Evolutionary conservation across 2,113 vertebrate genomes (phyloP), one percentile per base, ranked within the genome.

Genomic region (Martes martes): DNA sequence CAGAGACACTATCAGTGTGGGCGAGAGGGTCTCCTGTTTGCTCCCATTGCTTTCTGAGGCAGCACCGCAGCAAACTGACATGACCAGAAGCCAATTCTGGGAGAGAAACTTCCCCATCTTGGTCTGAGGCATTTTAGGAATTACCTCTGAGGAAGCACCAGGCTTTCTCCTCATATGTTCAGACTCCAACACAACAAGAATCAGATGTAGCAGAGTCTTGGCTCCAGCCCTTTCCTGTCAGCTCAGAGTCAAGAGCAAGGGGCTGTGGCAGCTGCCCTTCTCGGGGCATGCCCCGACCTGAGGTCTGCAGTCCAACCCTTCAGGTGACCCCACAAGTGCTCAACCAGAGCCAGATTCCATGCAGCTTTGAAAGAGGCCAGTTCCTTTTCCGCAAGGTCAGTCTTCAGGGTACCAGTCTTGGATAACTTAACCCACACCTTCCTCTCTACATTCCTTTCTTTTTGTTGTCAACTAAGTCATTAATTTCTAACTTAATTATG

Each of bases 401-500:
- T n/a, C n/a, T 79, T 91, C 47, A 45, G 31, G 15, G 16, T 23
- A 39, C 14, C n/a, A 7, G 11, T 78, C 4, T 78, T 36, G n/a
- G 8, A 31, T 42, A 80, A 95, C 61, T 80, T 87, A 87, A 79
- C 57, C 13, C 11, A 52, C 21, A 31, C 1, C 7, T 86, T 47
- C 65, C 19, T 71, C 0, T 92, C 39, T 3, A 11, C 23, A 80
- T 63, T 9, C 10, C 11, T 94, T 85, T 28, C 26, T 74, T 95
- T 92, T 9, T 1, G 0, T 4, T 82, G n/a, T 90, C 24, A 8
- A 8, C 10, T 67, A 80, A 4, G 6, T 78, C 61, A 67, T 59
- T 76, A 39, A 79, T 86, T 92, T 87, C 52, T 86, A 50, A 65
- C 4, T 73, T 82, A 94, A 80, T 65, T 71, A 33, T 42, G 59